Evolutionary conservation across 2,797 vertebrate genomes (phyloP).

Genomic region (Pyrocephalus nanus): DNA sequence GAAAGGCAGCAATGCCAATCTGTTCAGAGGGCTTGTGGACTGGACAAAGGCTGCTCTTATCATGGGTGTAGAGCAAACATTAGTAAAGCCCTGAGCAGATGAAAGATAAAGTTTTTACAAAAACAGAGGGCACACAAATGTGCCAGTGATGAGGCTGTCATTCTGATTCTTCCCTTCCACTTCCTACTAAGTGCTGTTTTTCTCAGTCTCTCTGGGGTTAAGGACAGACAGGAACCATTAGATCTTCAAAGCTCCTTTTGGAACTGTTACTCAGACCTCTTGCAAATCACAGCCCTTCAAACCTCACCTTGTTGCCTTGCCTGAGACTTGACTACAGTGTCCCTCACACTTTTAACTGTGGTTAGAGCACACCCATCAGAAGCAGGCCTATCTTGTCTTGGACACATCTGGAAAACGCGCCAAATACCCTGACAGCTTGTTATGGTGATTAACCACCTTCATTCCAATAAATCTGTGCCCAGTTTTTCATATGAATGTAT

Average conservation of each 20-base stretch:
- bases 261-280: slow-evolving; percentile 38
- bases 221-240: slow-evolving; percentile 48
- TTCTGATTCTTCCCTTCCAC: neutral
- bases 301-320: neutral
- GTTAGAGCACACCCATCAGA: neutral
- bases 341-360: neutral
- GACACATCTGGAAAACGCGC: slow-evolving; percentile 1
- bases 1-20: neutral
- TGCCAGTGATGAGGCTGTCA: neutral
- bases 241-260: slow-evolving; percentile 27
- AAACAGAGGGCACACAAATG: neutral
- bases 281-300: slow-evolving; percentile 16
- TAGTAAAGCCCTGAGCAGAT: neutral
- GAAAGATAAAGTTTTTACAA: neutral
- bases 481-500: slow-evolving; percentile 33
- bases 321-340: neutral
- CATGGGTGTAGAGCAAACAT: neutral
- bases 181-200: slow-evolving; percentile 24
- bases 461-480: slow-evolving; percentile 26
- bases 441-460: slow-evolving; percentile 49
- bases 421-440: neutral
- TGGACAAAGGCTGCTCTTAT: neutral
- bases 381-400: neutral
- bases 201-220: slow-evolving; percentile 5
- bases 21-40: neutral